These are phyloP conservation scores for Polydrusus cervinus DNA, from an alignment of 2,888 invertebrate genomes.

Conservation along the genomic window DNA sequence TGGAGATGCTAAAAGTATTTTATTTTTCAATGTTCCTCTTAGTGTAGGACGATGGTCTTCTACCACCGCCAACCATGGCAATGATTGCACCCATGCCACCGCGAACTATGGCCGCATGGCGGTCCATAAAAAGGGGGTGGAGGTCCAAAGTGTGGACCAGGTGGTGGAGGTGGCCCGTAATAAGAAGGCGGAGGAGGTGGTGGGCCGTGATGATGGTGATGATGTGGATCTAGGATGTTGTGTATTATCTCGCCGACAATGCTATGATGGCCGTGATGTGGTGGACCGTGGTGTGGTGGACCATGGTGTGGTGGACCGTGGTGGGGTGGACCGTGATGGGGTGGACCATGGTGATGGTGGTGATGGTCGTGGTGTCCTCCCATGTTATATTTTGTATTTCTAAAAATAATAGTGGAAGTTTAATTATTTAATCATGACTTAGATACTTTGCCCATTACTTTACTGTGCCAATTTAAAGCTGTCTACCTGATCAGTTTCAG, in stretches of 20 bases:
- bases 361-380: constrained; percentile 1
- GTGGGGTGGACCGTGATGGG: not conserved
- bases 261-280: constrained; percentile 9
- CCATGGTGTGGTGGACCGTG: constrained; percentile 6
- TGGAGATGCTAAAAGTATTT: too few species aligned
- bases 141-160: not conserved
- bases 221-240: not conserved
- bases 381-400: not conserved
- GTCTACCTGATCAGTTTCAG: too few species aligned
- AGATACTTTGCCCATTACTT: too few species aligned
- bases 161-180: not conserved
- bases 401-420: not conserved
- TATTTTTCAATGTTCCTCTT: too few species aligned
- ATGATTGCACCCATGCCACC: constrained; percentile 16
- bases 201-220: constrained; percentile 15
- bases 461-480: too few species aligned
- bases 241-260: constrained; percentile 20
- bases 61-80: constrained; percentile 38
- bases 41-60: not conserved
- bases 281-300: not conserved
- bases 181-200: not conserved
- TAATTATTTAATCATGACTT: not conserved
- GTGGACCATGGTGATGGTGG: constrained; percentile 1
- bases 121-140: constrained; percentile 26
- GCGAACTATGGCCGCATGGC: constrained; percentile 26